phyloP scores from a whole-genome alignment of 2,888 invertebrate genomes.

The Acanthosepion lycidas region DNA sequence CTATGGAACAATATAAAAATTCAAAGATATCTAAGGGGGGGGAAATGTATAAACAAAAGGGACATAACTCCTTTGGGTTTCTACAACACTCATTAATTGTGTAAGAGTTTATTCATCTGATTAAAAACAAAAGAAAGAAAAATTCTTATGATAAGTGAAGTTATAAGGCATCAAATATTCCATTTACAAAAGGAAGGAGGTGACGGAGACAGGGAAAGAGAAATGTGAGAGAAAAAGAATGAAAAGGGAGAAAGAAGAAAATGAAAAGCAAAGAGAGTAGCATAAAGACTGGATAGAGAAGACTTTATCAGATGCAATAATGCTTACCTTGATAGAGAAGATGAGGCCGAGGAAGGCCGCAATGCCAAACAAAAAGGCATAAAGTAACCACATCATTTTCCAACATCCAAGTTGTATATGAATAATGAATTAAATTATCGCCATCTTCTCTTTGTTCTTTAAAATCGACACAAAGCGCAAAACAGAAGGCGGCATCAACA shows the following conservation, averaged over 20 bases:
- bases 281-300: background rate
- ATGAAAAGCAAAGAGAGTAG: background rate
- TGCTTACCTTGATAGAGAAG: background rate
- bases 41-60: too few relatives aligned
- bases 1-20: too few relatives aligned
- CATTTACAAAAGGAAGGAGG: background rate
- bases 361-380: background rate
- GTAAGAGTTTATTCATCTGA: too few relatives aligned
- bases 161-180: background rate
- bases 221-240: background rate
- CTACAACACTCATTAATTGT: too few relatives aligned
- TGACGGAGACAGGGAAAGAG: too few relatives aligned
- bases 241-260: background rate
- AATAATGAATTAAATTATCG: background rate
- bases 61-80: too few relatives aligned
- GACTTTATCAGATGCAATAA: background rate
- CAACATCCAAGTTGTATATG: background rate
- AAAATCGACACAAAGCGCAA: background rate
- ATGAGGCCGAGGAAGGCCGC: background rate
- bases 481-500: background rate
- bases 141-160: too few relatives aligned
- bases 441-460: background rate
- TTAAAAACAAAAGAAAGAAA: background rate
- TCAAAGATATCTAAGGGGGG: too few relatives aligned
- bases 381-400: background rate